Percentiles rank a stretch among this genome's conserved stretches.
phyloP scores from a whole-genome alignment of 2,113 vertebrate species.

The Cranoglanis bouderius region DNA sequence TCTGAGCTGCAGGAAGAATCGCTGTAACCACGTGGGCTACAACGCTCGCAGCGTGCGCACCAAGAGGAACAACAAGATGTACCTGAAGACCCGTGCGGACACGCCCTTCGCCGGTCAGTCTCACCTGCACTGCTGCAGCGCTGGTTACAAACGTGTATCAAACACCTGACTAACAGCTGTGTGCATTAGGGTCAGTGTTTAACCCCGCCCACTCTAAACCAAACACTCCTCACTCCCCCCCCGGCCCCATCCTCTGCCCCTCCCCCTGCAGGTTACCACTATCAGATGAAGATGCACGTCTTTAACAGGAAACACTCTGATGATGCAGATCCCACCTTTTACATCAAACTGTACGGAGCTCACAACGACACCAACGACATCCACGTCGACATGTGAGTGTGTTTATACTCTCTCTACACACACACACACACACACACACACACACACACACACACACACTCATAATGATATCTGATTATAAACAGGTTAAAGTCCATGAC shows the following conservation, averaged over 20 bases:
- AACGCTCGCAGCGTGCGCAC: constrained; percentile 82
- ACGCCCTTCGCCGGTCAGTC: constrained; percentile 88
- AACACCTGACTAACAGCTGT: background rate
- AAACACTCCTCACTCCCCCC: background rate
- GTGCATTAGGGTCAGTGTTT: background rate
- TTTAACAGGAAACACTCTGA: constrained; percentile 81
- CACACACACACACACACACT: background rate
- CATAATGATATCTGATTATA: background rate
- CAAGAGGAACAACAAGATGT: constrained; percentile 91
- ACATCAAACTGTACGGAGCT: constrained; percentile 82
- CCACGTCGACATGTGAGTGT: constrained; percentile 84
- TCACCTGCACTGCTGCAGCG: background rate
- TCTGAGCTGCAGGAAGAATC: constrained; percentile 95
- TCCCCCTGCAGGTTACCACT: constrained; percentile 84
- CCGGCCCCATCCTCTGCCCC: background rate
- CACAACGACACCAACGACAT: constrained; percentile 75
- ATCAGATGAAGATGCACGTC: constrained; percentile 97
- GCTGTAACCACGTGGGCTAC: constrained; percentile 93
- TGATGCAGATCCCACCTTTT: constrained; percentile 79
- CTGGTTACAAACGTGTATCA: background rate
- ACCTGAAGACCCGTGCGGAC: constrained; percentile 89
- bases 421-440: background rate
- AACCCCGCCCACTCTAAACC: background rate
- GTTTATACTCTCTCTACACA: background rate
- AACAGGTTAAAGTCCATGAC: background rate